phyloP scores from a whole-genome alignment of 2,113 vertebrate species.

The Psophia crepitans region DNA sequence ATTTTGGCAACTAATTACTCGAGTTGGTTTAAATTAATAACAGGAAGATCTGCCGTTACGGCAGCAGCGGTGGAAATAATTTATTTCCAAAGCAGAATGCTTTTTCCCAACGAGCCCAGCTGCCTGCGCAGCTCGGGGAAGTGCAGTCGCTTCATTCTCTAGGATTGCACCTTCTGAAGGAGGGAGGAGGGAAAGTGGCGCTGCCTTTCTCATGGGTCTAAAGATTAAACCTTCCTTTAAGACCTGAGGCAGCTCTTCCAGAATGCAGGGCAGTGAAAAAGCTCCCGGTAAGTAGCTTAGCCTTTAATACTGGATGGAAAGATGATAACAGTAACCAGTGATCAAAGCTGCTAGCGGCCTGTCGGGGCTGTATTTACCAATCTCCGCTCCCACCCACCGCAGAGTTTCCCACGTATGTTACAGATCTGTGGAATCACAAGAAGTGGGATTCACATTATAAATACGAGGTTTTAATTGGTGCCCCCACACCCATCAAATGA shows the following conservation, averaged over 20 bases:
- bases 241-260: slow-evolving; percentile 1
- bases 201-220: neutral
- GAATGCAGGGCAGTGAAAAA: slow-evolving; percentile 12
- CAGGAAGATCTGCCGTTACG: neutral
- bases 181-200: neutral
- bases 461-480: neutral
- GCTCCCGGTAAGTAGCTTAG: slow-evolving; percentile 23
- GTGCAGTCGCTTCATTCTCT: rapidly evolving
- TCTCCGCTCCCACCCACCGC: neutral
- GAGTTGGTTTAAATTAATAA: neutral
- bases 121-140: neutral
- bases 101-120: rapidly evolving
- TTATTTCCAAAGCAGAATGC: neutral
- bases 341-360: neutral
- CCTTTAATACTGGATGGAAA: neutral
- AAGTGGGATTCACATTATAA: rapidly evolving
- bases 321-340: neutral
- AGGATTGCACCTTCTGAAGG: neutral
- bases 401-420: neutral
- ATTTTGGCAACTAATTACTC: neutral
- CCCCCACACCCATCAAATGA: neutral
- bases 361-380: neutral
- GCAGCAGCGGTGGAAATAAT: neutral
- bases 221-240: slow-evolving; percentile 17
- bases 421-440: neutral